phyloP scores from a whole-genome alignment of 2,888 invertebrate genomes.

The Spicauda simplicius region DNA sequence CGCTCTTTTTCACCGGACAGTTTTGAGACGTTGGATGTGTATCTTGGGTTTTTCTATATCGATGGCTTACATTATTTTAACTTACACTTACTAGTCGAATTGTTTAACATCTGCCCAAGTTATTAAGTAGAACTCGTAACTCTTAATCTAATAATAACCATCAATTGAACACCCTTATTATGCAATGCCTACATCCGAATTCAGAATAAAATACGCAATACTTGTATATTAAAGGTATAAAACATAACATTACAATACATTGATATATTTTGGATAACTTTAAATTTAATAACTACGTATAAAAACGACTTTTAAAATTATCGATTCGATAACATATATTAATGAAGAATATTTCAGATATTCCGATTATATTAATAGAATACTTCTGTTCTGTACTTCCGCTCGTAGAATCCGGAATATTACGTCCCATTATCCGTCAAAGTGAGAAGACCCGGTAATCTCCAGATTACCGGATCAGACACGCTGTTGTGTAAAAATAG shows the following conservation, averaged over 20 bases:
- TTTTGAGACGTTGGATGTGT: no score
- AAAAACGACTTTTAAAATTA: not conserved
- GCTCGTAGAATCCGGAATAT: not conserved
- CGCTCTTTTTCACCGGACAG: no score
- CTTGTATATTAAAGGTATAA: not conserved
- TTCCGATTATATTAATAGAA: not conserved
- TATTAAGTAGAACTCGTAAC: not conserved
- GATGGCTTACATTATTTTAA: not conserved
- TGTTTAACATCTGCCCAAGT: not conserved
- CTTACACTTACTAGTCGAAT: not conserved
- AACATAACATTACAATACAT: constrained; percentile 2
- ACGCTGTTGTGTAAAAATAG: not conserved
- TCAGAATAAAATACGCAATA: not conserved
- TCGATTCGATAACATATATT: not conserved
- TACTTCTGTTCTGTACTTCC: not conserved
- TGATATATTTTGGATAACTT: not conserved
- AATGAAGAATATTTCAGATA: not conserved
- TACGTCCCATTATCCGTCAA: not conserved
- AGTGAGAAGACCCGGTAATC: not conserved
- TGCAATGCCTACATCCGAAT: not conserved
- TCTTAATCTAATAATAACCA: not conserved
- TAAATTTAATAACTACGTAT: constrained; percentile 3
- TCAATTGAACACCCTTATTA: not conserved
- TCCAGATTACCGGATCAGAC: not conserved
- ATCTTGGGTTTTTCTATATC: no score